Percentiles rank a stretch among this genome's conserved stretches.
phyloP scores from a whole-genome alignment of 2,797 vertebrate species.

The Sebastes variabilis region DNA sequence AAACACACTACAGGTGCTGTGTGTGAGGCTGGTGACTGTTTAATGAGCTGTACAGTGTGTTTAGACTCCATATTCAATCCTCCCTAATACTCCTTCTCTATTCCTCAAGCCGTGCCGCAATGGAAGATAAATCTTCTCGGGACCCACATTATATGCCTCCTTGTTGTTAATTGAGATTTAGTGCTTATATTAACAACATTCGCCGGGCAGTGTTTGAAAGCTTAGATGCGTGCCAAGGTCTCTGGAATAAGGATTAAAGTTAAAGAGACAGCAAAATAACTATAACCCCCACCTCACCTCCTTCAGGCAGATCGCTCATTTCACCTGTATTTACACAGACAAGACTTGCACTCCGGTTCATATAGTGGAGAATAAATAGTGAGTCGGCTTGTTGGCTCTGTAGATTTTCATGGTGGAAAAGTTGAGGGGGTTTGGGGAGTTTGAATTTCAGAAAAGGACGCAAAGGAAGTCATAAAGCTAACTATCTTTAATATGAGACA shows the following conservation, averaged over 20 bases:
- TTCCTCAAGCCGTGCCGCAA: not conserved
- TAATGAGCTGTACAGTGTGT: conserved; percentile 42
- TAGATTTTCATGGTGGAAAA: conserved; percentile 14
- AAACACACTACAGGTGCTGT: conserved; percentile 3
- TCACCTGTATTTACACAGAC: conserved; percentile 60
- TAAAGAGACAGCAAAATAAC: conserved; percentile 52
- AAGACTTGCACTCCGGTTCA: conserved; percentile 15
- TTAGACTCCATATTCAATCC: conserved; percentile 34
- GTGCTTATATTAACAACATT: conserved; percentile 54
- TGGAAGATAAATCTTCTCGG: conserved; percentile 34
- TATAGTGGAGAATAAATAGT: conserved; percentile 37
- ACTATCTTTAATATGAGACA: conserved; percentile 50
- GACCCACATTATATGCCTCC: conserved; percentile 33
- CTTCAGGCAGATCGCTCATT: conserved; percentile 30
- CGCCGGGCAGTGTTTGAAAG: conserved; percentile 32
- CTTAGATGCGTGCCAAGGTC: conserved; percentile 32
- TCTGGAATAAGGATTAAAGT: conserved; percentile 47
- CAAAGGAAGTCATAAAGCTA: conserved; percentile 58
- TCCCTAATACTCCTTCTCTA: conserved; percentile 28
- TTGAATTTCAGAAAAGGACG: conserved; percentile 50
- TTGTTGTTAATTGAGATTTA: conserved; percentile 62
- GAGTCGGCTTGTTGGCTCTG: conserved; percentile 16
- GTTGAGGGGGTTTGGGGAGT: not conserved
- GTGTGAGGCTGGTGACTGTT: conserved; percentile 11
- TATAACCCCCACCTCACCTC: not conserved